Base-by-base conservation (phyloP, 1,140 invertebrate species). In the Cardiocondyla obscurior region DNA sequence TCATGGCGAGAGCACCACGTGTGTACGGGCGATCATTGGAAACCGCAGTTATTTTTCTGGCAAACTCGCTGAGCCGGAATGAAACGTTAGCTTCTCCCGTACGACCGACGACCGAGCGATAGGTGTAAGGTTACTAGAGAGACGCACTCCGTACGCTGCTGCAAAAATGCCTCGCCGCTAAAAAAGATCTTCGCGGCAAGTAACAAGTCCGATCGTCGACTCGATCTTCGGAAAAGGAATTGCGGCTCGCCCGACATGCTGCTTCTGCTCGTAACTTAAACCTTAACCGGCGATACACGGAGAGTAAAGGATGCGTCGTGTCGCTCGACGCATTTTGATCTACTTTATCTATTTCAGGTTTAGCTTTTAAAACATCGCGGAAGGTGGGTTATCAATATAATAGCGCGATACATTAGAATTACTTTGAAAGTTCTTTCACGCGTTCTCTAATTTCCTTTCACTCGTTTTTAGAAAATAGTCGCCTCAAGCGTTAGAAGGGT, bases 11-110 rank as follows among this genome's bases (percentile, higher is more conserved):
- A n/a, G n/a, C n/a, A n/a, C n/a, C 39, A 12, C 46, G 46, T 55
- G 58, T 22, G 33, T 33, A 33, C 65, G 62, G 39, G 42, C 65
- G 74, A 83, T 74, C 72, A 73, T 81, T 81, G 74, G 67, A 89
- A 69, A 89, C 87, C 88, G 44, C 87, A 89, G 74, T 72, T 79
- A 88, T 89, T 89, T 89, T 89, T 89, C 87, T 53, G 44, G n/a
- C 30, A 22, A 44, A 87, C 73, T 85, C 82, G 85, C 76, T 86
- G 84, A 79, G 77, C 85, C 82, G 73, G 87, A 89, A 84, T 89
- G 87, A 89, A 89, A 89, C 73, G 87, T 87, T 83, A 89, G 62
- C 76, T 81, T 39, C 69, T 85, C 88, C 64, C 72, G 77, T 55
- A 39, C 51, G 30, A 46, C 76, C 60, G 42, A 49, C 55, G 25